Percentiles rank a stretch among this genome's conserved stretches.
Conservation (phyloP, 2,113 vertebrate species). For the Erpornis zantholeuca region DNA sequence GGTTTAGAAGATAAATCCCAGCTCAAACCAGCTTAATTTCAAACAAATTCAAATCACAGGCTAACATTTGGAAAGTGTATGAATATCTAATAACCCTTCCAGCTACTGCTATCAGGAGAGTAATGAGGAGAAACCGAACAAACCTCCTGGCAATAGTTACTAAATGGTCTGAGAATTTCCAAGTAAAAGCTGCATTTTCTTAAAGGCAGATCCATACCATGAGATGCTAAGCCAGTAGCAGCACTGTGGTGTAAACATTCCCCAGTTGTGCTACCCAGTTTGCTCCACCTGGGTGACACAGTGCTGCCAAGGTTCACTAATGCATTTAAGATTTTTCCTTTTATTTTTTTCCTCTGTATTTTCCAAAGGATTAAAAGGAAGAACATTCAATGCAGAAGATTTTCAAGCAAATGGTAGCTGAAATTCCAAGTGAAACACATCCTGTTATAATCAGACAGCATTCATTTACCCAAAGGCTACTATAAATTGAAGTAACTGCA, state of each 20-base stretch:
- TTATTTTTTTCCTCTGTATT: rapidly evolving
- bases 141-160: not conserved
- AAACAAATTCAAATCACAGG: not conserved
- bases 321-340: rapidly evolving
- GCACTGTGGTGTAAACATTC: not conserved
- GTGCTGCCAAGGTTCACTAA: not conserved
- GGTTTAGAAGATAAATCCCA: not conserved
- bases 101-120: not conserved
- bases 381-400: not conserved
- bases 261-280: not conserved
- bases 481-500: not conserved
- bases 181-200: not conserved
- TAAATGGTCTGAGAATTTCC: not conserved
- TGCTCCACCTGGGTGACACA: not conserved
- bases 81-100: not conserved
- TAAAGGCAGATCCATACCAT: not conserved
- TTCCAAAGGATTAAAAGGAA: not conserved
- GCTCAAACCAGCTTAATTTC: not conserved
- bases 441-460: not conserved
- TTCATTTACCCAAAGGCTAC: not conserved
- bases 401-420: not conserved
- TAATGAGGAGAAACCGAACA: not conserved
- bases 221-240: not conserved
- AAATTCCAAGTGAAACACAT: not conserved
- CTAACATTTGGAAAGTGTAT: not conserved